Percentiles rank a stretch among this genome's conserved stretches.
phyloP scores from a whole-genome alignment of 1,140 invertebrate species.

The Microvelia longipes region DNA sequence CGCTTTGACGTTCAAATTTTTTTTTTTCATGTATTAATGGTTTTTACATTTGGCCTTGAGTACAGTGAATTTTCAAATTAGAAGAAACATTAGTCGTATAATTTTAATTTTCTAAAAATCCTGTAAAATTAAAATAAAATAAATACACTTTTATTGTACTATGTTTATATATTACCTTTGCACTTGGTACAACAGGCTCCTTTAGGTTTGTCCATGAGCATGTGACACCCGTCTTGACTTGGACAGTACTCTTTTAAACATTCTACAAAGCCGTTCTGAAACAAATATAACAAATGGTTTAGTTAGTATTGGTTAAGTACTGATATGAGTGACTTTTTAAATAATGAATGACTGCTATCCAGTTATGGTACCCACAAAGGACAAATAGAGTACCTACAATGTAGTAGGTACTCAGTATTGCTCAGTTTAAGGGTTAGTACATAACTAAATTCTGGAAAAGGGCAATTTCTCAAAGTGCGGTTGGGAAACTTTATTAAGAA shows the following conservation, averaged over 20 bases:
- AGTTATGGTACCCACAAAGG: neutral
- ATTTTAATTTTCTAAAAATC: too few species aligned
- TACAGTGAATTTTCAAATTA: too few species aligned
- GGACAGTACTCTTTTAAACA: constrained; percentile 47
- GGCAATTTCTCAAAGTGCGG: too few species aligned
- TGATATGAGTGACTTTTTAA: neutral
- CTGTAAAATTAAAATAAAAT: too few species aligned
- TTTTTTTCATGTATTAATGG: too few species aligned
- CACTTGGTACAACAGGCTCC: constrained; percentile 49
- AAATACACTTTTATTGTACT: too few species aligned
- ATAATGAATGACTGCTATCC: neutral
- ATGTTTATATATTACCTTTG: constrained; percentile 55
- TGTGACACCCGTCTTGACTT: constrained; percentile 48
- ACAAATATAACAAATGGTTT: constrained; percentile 23
- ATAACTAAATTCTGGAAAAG: too few species aligned
- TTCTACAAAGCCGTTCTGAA: constrained; percentile 56
- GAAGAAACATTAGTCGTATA: too few species aligned
- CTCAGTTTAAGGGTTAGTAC: too few species aligned
- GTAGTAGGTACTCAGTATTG: neutral
- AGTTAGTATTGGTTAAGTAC: neutral
- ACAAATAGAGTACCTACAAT: neutral
- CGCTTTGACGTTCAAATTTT: too few species aligned
- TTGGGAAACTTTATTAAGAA: too few species aligned
- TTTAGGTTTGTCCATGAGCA: constrained; percentile 37
- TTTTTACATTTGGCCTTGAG: too few species aligned